These are phyloP conservation scores for Wiebesia pumilae DNA, from an alignment of 1,140 invertebrate genomes.

Conservation along the genomic window DNA sequence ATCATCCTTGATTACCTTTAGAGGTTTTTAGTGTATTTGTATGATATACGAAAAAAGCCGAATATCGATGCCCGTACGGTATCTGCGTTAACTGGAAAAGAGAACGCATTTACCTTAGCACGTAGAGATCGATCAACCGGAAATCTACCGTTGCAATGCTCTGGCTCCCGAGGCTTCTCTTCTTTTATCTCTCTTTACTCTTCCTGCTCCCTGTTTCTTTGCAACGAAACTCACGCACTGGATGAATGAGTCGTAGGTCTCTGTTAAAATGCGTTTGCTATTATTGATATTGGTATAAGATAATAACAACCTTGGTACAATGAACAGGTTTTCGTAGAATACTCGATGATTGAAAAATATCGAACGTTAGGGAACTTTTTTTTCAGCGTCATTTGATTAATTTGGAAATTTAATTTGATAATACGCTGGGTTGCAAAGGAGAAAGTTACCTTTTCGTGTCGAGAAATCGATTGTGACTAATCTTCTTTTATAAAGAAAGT, in stretches of 20 bases:
- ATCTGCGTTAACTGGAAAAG: background rate
- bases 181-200: background rate
- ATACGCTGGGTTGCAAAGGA: background rate
- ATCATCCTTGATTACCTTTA: background rate
- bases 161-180: background rate
- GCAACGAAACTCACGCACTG: background rate
- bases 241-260: background rate
- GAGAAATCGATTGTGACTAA: slow-evolving; percentile 1
- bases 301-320: background rate
- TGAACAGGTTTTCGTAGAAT: background rate
- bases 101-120: background rate
- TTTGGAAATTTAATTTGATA: background rate
- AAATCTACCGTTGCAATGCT: slow-evolving; percentile 24
- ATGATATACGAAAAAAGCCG: background rate
- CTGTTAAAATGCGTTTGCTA: background rate
- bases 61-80: background rate
- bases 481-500: slow-evolving; percentile 16
- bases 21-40: background rate
- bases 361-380: background rate
- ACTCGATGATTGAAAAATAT: background rate
- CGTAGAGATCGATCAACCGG: slow-evolving; percentile 25
- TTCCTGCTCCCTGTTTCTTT: background rate
- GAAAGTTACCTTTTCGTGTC: background rate
- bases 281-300: background rate
- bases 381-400: background rate